Base-by-base conservation (phyloP, 2,113 vertebrate genomes). In the Calidris pugnax region DNA sequence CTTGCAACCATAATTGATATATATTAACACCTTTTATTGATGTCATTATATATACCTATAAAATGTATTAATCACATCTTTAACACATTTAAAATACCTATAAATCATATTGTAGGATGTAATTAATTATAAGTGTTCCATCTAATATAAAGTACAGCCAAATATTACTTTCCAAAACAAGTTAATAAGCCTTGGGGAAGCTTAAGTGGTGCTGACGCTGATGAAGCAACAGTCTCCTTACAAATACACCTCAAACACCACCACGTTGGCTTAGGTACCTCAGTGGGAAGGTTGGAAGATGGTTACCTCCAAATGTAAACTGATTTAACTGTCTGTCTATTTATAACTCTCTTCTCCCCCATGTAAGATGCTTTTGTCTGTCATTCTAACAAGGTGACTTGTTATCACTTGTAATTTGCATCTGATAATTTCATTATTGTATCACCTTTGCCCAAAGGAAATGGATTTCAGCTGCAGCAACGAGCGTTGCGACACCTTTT, bases 21-120 rank as follows among this genome's bases (percentile, higher is more conserved):
- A 35, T 86, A 94, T 94, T 94, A 91, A 85, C 62, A 66, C 50
- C 77, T 85, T 93, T 78, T 68, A 68, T 53, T 80, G 9, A 85
- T 90, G 81, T 69, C 23, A 14, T 77, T 59, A 26, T 68, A 79
- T 32, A 74, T 82, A 82, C 62, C 85, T 83, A 60, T 86, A 81
- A 87, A 81, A 89, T 18, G 15, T 39, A 89, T 95, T 82, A 66
- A 62, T 86, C 68, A 19, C 33, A 16, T 77, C 76, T 93, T 60
- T 59, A 75, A 47, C 71, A 48, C n/a, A n/a, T 88, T 89, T 88
- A 28, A 93, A 92, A 87, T 47, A 71, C 66, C 66, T 87, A 72
- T 87, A 87, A 89, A 87, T 39, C 56, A 45, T 68, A 89, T 60
- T 41, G 84, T 37, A 10, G 6, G 3, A 43, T 57, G 76, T 92